Percentiles rank a stretch among this genome's conserved stretches.
Evolutionary conservation across 2,797 vertebrate species (phyloP).

Genomic region (Pachyuromys duprasi): DNA sequence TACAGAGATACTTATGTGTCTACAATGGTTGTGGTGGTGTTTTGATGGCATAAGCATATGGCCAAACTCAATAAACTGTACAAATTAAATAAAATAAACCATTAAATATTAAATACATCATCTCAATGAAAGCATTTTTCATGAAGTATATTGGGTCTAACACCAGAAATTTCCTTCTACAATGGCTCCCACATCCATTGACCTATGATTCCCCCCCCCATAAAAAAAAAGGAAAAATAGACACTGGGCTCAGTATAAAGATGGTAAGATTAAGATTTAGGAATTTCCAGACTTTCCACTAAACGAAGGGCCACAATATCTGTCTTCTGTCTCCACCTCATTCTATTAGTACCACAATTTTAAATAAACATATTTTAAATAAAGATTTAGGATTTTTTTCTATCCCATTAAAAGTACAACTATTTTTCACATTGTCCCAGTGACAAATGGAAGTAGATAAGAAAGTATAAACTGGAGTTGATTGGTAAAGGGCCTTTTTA

Average conservation of each 20-base stretch:
- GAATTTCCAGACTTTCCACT: neutral
- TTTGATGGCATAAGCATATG: neutral
- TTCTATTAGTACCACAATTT: neutral
- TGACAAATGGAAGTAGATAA: neutral
- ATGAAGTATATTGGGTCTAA: neutral
- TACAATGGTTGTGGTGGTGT: neutral
- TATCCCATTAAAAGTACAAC: neutral
- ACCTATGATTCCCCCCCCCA: neutral
- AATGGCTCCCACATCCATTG: neutral
- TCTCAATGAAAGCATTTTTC: neutral
- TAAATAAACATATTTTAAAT: constrained; percentile 10
- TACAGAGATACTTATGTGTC: neutral
- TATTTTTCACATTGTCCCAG: neutral
- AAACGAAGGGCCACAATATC: neutral
- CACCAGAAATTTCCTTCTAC: neutral
- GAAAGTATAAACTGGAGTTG: neutral
- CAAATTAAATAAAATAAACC: neutral
- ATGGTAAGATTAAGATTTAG: neutral
- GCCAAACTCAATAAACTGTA: neutral
- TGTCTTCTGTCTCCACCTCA: neutral
- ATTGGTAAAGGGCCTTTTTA: constrained; percentile 41
- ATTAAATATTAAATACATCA: neutral
- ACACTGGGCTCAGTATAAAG: neutral
- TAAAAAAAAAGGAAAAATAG: constrained; percentile 20
- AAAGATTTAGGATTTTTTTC: neutral